Evolutionary conservation across 2,113 vertebrate genomes (phyloP), one percentile per base, ranked within the genome.

Genomic region (Myotis yumanensis): DNA sequence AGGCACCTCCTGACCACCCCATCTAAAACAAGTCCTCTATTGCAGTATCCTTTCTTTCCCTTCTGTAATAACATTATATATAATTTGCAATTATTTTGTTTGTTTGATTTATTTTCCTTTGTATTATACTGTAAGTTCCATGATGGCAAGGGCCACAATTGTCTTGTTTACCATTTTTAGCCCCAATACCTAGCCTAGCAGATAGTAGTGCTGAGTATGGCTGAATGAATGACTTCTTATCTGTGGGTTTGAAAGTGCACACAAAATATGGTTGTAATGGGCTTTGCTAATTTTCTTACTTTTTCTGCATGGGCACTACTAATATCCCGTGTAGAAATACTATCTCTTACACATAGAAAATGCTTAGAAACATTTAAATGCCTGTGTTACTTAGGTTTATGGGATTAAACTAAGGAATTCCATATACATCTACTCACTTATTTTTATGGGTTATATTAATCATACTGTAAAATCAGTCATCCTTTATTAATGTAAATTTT

Each of bases 381-480:
- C 5, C 1, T 25, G 7, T 87, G n/a, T 80, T 90, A 94, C 17
- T 94, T 59, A 91, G 18, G 51, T 88, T 94, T 89, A 35, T 80
- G 54, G 35, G 16, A 64, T 93, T 89, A 62, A 93, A 57, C 28
- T 75, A 72, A 94, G 72, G 18, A 89, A 93, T 95, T 97, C 37
- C 68, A 66, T 52, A 82, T 28, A 40, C 2, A 83, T 40, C 77
- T 57, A 68, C 4, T 88, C 28, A 88, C 46, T 91, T 86, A 81
- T 82, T 84, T 87, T 90, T 86, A 81, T 96, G 80, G 40, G 25
- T 89, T 91, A 17, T 91, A 68, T 95, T 96, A 93, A 88, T 94
- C 25, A 83, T 82, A 79, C 54, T 59, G 1, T 91, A 75, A 89
- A 77, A 83, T n/a, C 46, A 88, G 66, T 76, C 76, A 66, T 93